A percentile compares a stretch with the other conserved stretches of the same genome.
Conservation (phyloP, 2,888 invertebrate species). For the Mimachlamys varia region DNA sequence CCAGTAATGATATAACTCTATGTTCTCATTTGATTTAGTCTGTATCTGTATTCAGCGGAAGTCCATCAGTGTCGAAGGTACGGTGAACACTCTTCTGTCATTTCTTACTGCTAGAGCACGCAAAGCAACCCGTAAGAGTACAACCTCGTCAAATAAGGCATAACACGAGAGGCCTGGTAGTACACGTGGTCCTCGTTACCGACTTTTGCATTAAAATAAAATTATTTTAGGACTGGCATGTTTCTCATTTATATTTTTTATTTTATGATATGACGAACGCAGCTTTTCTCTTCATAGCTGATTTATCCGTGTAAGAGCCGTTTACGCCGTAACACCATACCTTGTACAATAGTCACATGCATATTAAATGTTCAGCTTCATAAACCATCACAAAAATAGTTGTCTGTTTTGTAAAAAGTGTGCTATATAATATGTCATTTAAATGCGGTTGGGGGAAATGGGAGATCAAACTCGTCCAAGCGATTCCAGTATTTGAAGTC, state of each 20-base stretch:
- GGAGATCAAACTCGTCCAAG: not conserved
- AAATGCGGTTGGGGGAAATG: not conserved
- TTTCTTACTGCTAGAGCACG: not conserved
- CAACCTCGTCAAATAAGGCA: not conserved
- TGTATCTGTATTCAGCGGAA: conserved; percentile 22
- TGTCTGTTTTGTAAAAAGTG: not conserved
- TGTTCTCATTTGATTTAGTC: conserved; percentile 17
- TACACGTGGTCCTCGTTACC: not conserved
- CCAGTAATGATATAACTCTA: conserved; percentile 16
- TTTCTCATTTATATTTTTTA: not conserved
- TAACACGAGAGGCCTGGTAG: not conserved
- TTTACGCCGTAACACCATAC: not conserved
- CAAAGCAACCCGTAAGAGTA: not conserved
- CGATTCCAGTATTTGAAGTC: not conserved
- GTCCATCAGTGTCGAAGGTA: not conserved
- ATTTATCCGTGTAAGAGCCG: not conserved
- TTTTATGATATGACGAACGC: not conserved
- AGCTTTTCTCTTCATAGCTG: not conserved
- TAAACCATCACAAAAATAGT: not conserved
- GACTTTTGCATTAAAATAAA: not conserved
- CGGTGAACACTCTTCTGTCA: not conserved
- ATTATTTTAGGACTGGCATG: not conserved
- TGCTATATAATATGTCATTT: not conserved
- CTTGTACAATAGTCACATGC: too few relatives aligned
- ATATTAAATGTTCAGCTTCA: not conserved